Conservation (phyloP, 2,888 invertebrate species). For the Fabriciana adippe region DNA sequence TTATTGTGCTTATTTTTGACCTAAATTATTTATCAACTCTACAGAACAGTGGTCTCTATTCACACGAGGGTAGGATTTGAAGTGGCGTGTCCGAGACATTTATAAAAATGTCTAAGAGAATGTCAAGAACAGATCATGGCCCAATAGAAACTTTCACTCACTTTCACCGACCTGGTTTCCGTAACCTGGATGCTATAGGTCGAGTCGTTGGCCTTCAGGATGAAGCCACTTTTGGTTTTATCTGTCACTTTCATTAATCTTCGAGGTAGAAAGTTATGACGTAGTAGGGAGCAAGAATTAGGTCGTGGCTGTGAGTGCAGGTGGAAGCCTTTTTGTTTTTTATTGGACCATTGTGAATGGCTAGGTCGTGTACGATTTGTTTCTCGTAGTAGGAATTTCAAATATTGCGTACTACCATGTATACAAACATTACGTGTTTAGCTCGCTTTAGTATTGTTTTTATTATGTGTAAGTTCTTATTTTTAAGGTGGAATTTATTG, state of each 20-base stretch:
- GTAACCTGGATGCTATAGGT: conserved; percentile 64
- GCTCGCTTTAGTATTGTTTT: too few species aligned
- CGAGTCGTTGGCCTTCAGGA: conserved; percentile 68
- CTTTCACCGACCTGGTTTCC: conserved; percentile 70
- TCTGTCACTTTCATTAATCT: conserved; percentile 72
- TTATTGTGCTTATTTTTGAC: conserved; percentile 23
- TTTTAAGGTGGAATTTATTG: too few species aligned
- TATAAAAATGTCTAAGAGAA: conserved; percentile 57
- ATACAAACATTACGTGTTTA: too few species aligned
- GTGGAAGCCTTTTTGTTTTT: conserved; percentile 29
- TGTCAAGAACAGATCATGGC: conserved; percentile 71
- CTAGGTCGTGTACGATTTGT: conserved; percentile 14
- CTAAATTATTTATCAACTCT: conserved; percentile 18
- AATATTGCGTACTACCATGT: background rate
- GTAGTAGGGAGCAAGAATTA: conserved; percentile 53
- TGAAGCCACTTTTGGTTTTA: conserved; percentile 71
- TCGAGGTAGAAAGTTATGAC: conserved; percentile 64
- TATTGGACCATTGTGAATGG: conserved; percentile 20
- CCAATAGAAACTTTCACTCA: conserved; percentile 71
- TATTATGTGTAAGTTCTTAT: too few species aligned
- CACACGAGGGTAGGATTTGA: conserved; percentile 10
- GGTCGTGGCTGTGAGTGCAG: conserved; percentile 40
- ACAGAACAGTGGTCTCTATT: conserved; percentile 20
- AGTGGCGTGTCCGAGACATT: conserved; percentile 22
- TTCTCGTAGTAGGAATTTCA: background rate